phyloP scores from a whole-genome alignment of 2,888 invertebrate species.

The Megaustenia siamemsis region DNA sequence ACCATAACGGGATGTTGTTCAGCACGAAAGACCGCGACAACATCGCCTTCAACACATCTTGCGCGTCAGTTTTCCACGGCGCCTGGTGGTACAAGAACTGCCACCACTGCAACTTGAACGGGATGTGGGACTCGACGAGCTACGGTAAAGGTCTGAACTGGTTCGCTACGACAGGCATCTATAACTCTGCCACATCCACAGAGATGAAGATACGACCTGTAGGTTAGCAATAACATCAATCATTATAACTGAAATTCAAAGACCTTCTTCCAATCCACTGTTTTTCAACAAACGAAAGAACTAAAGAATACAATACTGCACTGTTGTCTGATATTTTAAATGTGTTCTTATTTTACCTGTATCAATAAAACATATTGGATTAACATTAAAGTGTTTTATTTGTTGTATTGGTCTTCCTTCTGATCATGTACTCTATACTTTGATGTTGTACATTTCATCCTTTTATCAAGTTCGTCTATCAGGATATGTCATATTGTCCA shows the following conservation, averaged over 20 bases:
- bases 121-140: neutral
- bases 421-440: neutral
- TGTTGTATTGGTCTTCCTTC: no score
- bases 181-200: neutral
- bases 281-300: no score
- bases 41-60: neutral
- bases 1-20: neutral
- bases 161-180: neutral
- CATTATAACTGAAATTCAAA: neutral
- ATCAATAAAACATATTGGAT: no score
- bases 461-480: neutral
- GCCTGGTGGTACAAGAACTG: constrained; percentile 28
- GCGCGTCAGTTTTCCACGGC: neutral
- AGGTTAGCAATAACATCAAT: neutral
- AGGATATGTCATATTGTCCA: neutral
- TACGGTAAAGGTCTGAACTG: neutral
- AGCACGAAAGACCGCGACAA: constrained; percentile 13
- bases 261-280: neutral
- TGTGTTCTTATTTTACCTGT: no score
- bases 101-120: constrained; percentile 19
- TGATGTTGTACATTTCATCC: neutral
- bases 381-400: no score
- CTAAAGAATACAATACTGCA: no score
- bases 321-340: no score
- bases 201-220: constrained; percentile 38